Base-by-base conservation (phyloP, 2,888 invertebrate species). In the Xestoiulus laeticollis region DNA sequence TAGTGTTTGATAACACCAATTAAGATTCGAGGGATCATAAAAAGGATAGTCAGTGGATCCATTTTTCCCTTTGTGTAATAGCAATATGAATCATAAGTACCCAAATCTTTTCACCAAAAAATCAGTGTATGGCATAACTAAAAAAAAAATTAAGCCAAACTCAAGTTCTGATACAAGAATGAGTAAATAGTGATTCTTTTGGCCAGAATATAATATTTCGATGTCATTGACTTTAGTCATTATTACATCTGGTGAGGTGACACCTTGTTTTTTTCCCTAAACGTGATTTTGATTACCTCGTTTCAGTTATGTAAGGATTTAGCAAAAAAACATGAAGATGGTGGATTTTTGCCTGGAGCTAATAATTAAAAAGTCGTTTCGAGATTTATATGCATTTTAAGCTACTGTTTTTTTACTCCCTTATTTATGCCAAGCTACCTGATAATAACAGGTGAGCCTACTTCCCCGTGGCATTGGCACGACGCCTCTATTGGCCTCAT, bases 381-480 rank as follows among this genome's bases (percentile, higher is more conserved):
- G 30, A 22, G 30, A 78, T 78, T 78, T 68, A 68, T 68, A 68
- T 22, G 22, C 68, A 68, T n/a, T 68, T 26, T 30, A 30, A 30
- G 78, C 78, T 78, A 30, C 78, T 3, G 78, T 26, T 78, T 78
- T 78, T 78, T 78, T 6, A 22, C 78, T 38, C 78, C 78, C 30
- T 78, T 14, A 30, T 59, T 59, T 22, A 78, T 8, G 30, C 26
- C 16, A 30, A 30, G 78, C 78, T 78, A 30, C 78, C 78, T 30
- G 22, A 30, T 78, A 78, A 78, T 78, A 78, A 78, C 78, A 12
- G 78, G 78, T 78, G 30, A 22, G 30, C 78, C 78, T 22, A 78
- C 78, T 78, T 78, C 78, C 78, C 78, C 78, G 22, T 78, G 78
- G 78, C 78, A 78, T 14, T 78, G 78, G 30, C 78, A 78, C 78